Evolutionary conservation across 2,888 invertebrate species (phyloP), one percentile per base, ranked within the genome.

Genomic region (Archaeoteleia sp.): DNA sequence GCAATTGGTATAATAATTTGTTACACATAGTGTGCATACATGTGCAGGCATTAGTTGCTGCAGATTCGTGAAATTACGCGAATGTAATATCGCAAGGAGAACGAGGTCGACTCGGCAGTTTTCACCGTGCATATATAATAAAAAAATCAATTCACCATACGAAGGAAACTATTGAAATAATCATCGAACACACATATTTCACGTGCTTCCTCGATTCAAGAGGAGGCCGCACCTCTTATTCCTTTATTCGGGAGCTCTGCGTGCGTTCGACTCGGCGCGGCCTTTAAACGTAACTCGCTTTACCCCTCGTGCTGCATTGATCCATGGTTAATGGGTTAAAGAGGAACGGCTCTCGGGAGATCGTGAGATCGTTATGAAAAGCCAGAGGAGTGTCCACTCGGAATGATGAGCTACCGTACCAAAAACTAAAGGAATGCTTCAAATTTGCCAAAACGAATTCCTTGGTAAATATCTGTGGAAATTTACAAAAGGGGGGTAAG

Each of bases 261-360:
- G 40, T 48, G 29, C 37, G 58, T 66, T 66, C 65, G 53, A 54
- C 53, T 58, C 20, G 39, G 42, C 35, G 34, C 20, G 23, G 53
- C 57, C 65, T 65, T 65, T 57, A 57, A 58, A 53, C 46, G 46
- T 58, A 65, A 65, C 45, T 65, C 37, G 51, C 46, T 58, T 57
- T 65, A 51, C 40, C 46, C 65, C 42, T 51, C 23, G 45, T 65
- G 51, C 45, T 51, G 65, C 57, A 57, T 58, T 65, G 65, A 65
- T 65, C 58, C 53, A 65, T 53, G 45, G 57, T 65, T 57, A 65
- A 65, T 58, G 65, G 57, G 32, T 65, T 58, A 57, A 65, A 65
- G 65, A 58, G 57, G 46, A 65, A 65, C 57, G 46, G 46, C 57
- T 57, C 65, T 65, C 58, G 9, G 29, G 53, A 65, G 65, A 65